Percentiles rank a stretch among this genome's conserved stretches.
Conservation (phyloP, 1,140 invertebrate species). For the Drosophila insularis region DNA sequence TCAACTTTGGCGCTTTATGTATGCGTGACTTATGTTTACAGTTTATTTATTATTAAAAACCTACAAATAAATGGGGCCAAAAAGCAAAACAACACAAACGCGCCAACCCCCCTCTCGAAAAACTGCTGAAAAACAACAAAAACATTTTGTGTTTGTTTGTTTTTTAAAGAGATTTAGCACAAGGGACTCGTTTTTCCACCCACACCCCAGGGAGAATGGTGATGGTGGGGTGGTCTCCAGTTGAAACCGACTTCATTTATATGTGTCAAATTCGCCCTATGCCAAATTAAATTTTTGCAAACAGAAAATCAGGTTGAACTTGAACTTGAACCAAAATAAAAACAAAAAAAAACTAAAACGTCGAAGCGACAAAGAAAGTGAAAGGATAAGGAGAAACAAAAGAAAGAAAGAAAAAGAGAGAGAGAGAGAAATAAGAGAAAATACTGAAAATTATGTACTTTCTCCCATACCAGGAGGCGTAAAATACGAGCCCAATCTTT, state of each 20-base stretch:
- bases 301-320: constrained; percentile 1
- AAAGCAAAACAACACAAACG: constrained; percentile 35
- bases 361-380: not conserved
- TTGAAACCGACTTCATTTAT: constrained; percentile 40
- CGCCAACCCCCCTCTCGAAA: no score
- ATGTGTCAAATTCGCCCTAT: constrained; percentile 37
- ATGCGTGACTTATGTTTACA: constrained; percentile 79
- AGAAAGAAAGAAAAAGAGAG: not conserved
- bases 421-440: not conserved
- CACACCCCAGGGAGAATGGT: not conserved
- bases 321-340: not conserved
- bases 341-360: not conserved
- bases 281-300: constrained; percentile 5
- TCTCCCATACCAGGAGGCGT: constrained; percentile 42
- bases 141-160: not conserved
- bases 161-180: constrained; percentile 7
- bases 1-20: constrained; percentile 64
- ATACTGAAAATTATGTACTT: constrained; percentile 6
- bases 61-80: constrained; percentile 64
- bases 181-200: constrained; percentile 1
- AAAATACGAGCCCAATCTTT: constrained; percentile 42
- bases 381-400: not conserved
- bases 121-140: constrained; percentile 7
- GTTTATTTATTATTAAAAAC: constrained; percentile 80
- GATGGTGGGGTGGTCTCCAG: not conserved